Evolutionary conservation across 2,888 invertebrate species (phyloP).

Genomic region (Thymelicus sylvestris): DNA sequence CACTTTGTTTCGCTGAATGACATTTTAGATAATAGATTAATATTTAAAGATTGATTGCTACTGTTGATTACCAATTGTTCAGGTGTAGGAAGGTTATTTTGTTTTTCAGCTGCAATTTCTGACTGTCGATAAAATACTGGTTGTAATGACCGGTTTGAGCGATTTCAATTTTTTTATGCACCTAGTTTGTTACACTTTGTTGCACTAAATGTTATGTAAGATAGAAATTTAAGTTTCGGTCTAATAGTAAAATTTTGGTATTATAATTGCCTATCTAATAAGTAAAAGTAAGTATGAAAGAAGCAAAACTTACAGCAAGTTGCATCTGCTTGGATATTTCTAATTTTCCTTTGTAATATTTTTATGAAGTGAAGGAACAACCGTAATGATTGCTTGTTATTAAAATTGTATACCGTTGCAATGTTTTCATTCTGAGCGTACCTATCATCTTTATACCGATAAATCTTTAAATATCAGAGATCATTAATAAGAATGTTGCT

Average conservation of each 20-base stretch:
- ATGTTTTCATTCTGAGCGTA: background rate
- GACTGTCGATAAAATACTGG: conserved; percentile 8
- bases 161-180: conserved; percentile 26
- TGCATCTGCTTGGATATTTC: too few relatives aligned
- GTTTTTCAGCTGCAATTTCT: conserved; percentile 11
- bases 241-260: background rate
- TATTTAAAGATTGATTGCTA: conserved; percentile 1
- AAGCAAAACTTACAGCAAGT: background rate
- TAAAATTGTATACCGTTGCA: too few relatives aligned
- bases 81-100: conserved; percentile 11
- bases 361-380: too few relatives aligned
- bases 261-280: too few relatives aligned
- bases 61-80: conserved; percentile 5
- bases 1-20: conserved; percentile 29
- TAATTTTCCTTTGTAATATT: too few relatives aligned
- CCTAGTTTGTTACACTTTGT: conserved; percentile 14
- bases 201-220: background rate
- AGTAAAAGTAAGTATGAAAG: background rate
- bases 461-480: background rate
- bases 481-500: background rate
- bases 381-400: too few relatives aligned
- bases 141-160: conserved; percentile 12
- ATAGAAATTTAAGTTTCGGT: background rate
- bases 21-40: conserved; percentile 22
- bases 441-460: background rate